Conservation (phyloP, 2,888 invertebrate genomes). For the Synanthedon myopaeformis region DNA sequence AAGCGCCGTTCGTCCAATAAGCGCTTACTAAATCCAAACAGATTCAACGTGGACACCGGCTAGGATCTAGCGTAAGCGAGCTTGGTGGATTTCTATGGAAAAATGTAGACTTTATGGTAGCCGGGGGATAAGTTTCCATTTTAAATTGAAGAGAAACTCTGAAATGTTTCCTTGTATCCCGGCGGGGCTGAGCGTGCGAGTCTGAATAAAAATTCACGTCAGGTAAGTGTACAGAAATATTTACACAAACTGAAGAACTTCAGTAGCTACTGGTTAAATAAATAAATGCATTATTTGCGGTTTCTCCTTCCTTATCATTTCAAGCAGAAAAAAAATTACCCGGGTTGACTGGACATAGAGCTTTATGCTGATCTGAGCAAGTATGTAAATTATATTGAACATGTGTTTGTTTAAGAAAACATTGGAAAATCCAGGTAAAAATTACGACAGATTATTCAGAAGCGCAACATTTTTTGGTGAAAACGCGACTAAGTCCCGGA, state of each 20-base stretch:
- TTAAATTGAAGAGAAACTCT: slow-evolving; percentile 66
- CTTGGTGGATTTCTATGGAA: slow-evolving; percentile 65
- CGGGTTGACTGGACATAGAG: too few relatives aligned
- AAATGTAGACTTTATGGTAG: slow-evolving; percentile 66
- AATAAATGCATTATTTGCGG: slow-evolving; percentile 26
- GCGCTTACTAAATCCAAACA: slow-evolving; percentile 54
- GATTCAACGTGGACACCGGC: slow-evolving; percentile 62
- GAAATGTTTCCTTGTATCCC: slow-evolving; percentile 62
- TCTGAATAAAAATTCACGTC: slow-evolving; percentile 62
- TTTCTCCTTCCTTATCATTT: slow-evolving; percentile 4
- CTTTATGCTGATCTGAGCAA: too few relatives aligned
- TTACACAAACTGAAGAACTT: slow-evolving; percentile 47
- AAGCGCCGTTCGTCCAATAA: slow-evolving; percentile 39
- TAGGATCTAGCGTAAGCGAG: slow-evolving; percentile 51
- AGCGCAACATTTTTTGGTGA: slow-evolving; percentile 40
- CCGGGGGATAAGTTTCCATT: slow-evolving; percentile 68
- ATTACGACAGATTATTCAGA: slow-evolving; percentile 31
- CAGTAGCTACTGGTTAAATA: slow-evolving; percentile 24
- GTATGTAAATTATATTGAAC: too few relatives aligned
- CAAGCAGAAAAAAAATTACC: background rate
- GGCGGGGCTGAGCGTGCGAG: slow-evolving; percentile 37
- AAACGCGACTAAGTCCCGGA: slow-evolving; percentile 62
- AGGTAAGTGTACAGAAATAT: slow-evolving; percentile 54
- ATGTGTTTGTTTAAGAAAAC: slow-evolving; percentile 6
- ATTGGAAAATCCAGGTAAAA: slow-evolving; percentile 23